These are phyloP conservation scores for Tachyglossus aculeatus DNA, from an alignment of 2,797 vertebrate genomes.

Conservation along the genomic window DNA sequence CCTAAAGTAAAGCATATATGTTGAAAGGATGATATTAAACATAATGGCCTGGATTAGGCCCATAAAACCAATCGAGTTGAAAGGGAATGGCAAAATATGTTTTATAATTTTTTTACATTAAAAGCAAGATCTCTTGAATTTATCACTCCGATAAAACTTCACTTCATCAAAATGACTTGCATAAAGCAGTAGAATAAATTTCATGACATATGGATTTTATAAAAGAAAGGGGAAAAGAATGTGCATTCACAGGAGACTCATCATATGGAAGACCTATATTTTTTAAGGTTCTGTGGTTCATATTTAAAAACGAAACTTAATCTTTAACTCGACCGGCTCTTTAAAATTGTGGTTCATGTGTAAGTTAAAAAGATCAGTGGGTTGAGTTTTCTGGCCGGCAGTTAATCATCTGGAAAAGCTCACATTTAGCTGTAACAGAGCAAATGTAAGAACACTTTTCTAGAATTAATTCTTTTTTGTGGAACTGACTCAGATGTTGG, in stretches of 20 bases:
- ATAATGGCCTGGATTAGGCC: too few species aligned
- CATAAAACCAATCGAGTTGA: too few species aligned
- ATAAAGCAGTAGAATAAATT: too few species aligned
- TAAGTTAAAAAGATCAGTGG: too few species aligned
- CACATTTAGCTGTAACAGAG: slow-evolving; percentile 13
- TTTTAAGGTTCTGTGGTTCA: background rate
- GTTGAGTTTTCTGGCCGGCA: too few species aligned
- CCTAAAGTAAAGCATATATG: accelerated
- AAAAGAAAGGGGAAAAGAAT: background rate
- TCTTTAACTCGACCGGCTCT: slow-evolving; percentile 15
- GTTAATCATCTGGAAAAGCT: background rate
- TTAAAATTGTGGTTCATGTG: slow-evolving; percentile 22
- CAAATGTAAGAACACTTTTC: slow-evolving; percentile 1
- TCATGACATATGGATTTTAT: too few species aligned
- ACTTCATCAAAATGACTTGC: too few species aligned
- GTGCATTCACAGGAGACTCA: background rate
- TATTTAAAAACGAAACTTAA: slow-evolving; percentile 27
- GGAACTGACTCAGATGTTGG: background rate
- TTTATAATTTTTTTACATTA: too few species aligned
- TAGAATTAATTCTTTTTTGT: background rate
- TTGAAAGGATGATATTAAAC: background rate
- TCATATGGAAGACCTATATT: background rate
- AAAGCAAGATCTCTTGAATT: too few species aligned
- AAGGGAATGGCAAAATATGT: too few species aligned
- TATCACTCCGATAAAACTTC: too few species aligned